Base-by-base conservation (phyloP, 2,113 vertebrate genomes). In the Anolis sagrei region DNA sequence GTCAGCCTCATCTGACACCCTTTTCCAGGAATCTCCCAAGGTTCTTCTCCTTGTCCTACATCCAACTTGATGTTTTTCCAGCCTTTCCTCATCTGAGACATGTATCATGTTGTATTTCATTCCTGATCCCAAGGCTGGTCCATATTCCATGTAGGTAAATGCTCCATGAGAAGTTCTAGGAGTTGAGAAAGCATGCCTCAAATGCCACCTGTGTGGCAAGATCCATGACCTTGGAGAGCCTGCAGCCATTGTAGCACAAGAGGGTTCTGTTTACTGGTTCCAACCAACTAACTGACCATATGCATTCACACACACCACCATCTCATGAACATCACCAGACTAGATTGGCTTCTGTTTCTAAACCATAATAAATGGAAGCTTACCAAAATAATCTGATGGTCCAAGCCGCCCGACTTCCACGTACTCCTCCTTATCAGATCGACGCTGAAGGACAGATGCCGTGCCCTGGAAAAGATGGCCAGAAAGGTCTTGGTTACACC, bases 351-450 rank as follows among this genome's bases (percentile, higher is more conserved):
- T 29, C 48, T 21, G 77, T 75, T 84, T 87, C 85, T 76, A 44
- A 89, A 64, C 36, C 44, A 3, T 16, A n/a, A n/a, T n/a, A n/a
- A 7, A 34, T 2, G 4, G 18, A 18, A 82, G 92, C 98, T 97
- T 93, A 99, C 99, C 99, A 68, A 99, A 99, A 94, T 99, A 99
- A 96, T 99, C 99, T 0, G 99, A 99, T 5, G 98, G 98, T 74
- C 98, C 98, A 0, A 99, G 98, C 62, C 98, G 97, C 49, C 98
- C 98, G 6, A 99, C 98, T 85, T 99, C 99, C 0, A 99, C 95
- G 0, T 99, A 99, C 90, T 99, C 99, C 93, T 99, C 99, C 0
- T 97, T 98, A 89, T 98, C 98, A 13, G 99, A 98, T 79, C 99
- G 93, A 90, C 99, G 98, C 96, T 99, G 98, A 85, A 99, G 97